A percentile compares a stretch with the other conserved stretches of the same genome.
Evolutionary conservation across 2,113 vertebrate genomes (phyloP).

Genomic region (Antechinus flavipes): DNA sequence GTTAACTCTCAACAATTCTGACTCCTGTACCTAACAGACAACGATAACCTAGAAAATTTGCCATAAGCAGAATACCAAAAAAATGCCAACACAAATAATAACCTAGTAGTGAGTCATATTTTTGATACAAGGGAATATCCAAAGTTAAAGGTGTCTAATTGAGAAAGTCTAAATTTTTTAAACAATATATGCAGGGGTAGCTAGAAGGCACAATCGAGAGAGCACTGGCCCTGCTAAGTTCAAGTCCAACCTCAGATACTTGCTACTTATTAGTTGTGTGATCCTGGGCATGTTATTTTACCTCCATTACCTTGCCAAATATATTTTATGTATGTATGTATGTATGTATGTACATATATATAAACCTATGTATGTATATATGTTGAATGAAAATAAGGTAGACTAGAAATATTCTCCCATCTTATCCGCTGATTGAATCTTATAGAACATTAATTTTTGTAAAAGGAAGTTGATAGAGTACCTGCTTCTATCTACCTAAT

Average conservation of each 20-base stretch:
- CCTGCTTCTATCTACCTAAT: not conserved
- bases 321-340: no score
- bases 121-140: not conserved
- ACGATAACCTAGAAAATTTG: constrained; percentile 34
- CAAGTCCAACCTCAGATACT: no score
- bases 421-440: constrained; percentile 11
- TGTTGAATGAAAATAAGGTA: no score
- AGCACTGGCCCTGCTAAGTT: no score
- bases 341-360: no score
- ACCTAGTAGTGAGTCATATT: not conserved
- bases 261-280: no score
- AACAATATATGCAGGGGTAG: not conserved
- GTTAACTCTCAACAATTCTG: not conserved
- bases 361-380: no score
- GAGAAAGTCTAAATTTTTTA: not conserved
- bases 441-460: not conserved
- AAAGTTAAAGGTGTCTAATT: not conserved
- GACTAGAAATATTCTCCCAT: not conserved
- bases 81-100: constrained; percentile 39
- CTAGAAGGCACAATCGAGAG: no score
- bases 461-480: not conserved
- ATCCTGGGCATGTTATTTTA: no score
- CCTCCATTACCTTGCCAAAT: no score
- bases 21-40: not conserved
- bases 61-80: constrained; percentile 32